Evolutionary conservation across 2,888 invertebrate genomes (phyloP).

Genomic region (Luperina testacea): DNA sequence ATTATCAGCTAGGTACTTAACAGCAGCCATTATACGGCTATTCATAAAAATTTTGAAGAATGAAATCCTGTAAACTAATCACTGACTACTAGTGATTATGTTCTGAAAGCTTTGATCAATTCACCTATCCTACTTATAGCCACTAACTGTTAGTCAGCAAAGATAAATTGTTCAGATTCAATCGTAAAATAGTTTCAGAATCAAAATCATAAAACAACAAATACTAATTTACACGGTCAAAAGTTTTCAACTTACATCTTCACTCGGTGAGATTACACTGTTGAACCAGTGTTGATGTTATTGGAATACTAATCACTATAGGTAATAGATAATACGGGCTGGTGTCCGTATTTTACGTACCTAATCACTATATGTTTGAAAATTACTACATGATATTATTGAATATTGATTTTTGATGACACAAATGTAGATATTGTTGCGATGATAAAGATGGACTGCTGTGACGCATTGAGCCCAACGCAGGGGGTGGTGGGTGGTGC

Average conservation of each 20-base stretch:
- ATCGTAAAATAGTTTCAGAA: background rate
- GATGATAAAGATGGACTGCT: background rate
- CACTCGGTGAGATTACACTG: background rate
- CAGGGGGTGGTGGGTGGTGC: background rate
- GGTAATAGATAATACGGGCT: no score
- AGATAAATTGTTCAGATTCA: background rate
- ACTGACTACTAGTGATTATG: background rate
- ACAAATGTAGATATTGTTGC: background rate
- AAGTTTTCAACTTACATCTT: background rate
- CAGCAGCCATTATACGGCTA: background rate
- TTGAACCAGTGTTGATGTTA: background rate
- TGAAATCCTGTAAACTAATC: background rate
- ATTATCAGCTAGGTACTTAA: background rate
- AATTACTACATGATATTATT: no score
- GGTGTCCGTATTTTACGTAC: no score
- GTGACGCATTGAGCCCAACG: no score
- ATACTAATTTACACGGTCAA: background rate
- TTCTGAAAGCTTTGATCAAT: background rate
- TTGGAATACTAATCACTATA: background rate
- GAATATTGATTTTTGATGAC: background rate
- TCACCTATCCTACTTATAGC: no score
- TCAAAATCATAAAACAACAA: background rate
- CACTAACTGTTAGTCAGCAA: background rate
- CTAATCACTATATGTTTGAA: background rate
- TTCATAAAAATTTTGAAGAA: background rate